A percentile compares a stretch with the other conserved stretches of the same genome.
Conservation (phyloP, 2,113 vertebrate species). For the Antechinus stuartii region DNA sequence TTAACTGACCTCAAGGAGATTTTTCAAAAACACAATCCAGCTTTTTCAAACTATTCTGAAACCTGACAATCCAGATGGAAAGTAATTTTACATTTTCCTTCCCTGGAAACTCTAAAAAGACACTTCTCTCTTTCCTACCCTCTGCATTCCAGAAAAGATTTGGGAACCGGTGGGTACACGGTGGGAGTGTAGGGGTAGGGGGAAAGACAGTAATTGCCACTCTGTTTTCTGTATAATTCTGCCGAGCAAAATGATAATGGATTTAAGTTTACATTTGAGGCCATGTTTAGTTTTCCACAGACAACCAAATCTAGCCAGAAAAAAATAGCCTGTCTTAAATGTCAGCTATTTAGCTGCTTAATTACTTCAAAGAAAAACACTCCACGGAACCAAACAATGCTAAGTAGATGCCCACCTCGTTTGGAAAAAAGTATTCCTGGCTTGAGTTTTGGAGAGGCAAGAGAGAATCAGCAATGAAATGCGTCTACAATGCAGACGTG, state of each 20-base stretch:
- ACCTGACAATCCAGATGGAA: background rate
- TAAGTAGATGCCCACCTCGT: background rate
- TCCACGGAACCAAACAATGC: background rate
- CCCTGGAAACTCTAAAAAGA: conserved; percentile 36
- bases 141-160: conserved; percentile 65
- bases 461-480: conserved; percentile 65
- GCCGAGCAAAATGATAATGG: conserved; percentile 54
- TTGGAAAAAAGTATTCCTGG: background rate
- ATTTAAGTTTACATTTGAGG: conserved; percentile 37
- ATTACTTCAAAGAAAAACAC: conserved; percentile 14
- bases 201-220: background rate
- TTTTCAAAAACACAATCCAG: background rate
- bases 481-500: conserved; percentile 61
- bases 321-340: background rate
- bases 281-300: conserved; percentile 56
- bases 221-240: conserved; percentile 34
- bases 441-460: conserved; percentile 20
- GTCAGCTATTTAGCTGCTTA: conserved; percentile 32
- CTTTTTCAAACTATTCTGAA: background rate
- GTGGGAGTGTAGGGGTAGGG: background rate
- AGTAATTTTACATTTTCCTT: background rate
- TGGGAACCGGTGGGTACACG: background rate
- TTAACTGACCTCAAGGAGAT: background rate
- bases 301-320: conserved; percentile 33
- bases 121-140: conserved; percentile 55